phyloP scores from a whole-genome alignment of 2,113 vertebrate species.

The Tragelaphus scriptus region DNA sequence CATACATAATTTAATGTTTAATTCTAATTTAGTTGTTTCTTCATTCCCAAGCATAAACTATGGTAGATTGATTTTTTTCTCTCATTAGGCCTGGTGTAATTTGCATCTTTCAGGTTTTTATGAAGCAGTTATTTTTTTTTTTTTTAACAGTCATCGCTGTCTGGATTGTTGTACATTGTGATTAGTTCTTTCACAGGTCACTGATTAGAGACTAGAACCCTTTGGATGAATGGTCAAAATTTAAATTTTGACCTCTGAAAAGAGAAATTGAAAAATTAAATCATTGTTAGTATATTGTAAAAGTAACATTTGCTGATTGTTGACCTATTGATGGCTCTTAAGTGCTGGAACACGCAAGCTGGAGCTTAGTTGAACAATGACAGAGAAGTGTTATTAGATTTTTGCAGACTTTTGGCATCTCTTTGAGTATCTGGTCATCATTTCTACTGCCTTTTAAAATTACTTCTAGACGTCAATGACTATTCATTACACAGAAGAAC shows the following conservation, averaged over 20 bases:
- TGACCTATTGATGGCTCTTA: neutral
- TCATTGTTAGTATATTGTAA: neutral
- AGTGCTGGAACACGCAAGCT: conserved; percentile 11
- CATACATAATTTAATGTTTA: neutral
- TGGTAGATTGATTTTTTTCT: neutral
- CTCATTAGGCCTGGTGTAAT: neutral
- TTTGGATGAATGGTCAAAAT: neutral
- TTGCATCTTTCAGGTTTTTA: neutral
- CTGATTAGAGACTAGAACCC: neutral
- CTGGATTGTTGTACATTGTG: neutral
- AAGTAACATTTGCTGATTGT: neutral
- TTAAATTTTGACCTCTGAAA: neutral
- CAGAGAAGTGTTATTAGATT: neutral
- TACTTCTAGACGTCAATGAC: conserved; percentile 40
- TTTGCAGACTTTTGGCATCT: neutral
- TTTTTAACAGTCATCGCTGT: neutral
- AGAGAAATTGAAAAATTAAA: neutral
- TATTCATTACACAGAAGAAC: neutral
- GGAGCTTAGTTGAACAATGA: neutral
- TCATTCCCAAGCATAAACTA: neutral
- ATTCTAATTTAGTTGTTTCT: neutral
- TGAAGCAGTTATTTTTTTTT: neutral
- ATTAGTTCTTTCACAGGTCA: neutral
- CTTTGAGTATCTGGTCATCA: conserved; percentile 32
- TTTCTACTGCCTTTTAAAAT: conserved; percentile 31